Conservation (phyloP, 2,888 invertebrate species). For the Drosophila algonquin region DNA sequence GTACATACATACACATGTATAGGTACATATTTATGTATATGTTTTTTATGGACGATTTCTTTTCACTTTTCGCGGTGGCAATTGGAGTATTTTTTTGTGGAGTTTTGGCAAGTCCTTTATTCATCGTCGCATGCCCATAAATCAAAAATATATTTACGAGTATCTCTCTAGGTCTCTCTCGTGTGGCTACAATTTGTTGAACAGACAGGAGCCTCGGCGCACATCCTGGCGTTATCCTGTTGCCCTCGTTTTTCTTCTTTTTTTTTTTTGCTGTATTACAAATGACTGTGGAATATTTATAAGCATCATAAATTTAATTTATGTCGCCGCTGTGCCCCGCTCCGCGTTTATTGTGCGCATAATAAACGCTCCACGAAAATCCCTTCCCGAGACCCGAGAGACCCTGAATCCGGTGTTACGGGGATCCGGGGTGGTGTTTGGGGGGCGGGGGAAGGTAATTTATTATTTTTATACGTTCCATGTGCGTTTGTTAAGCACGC, state of each 20-base stretch:
- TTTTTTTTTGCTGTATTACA: conserved; percentile 71
- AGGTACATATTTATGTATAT: not conserved
- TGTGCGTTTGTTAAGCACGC: conserved; percentile 54
- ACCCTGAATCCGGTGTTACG: conserved; percentile 46
- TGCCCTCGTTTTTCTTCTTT: conserved; percentile 52
- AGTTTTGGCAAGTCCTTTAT: conserved; percentile 38
- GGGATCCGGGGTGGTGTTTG: conserved; percentile 24
- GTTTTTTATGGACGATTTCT: conserved; percentile 40
- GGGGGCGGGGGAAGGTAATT: conserved; percentile 53
- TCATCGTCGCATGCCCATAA: conserved; percentile 60
- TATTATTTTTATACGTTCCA: conserved; percentile 75
- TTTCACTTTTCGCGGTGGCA: conserved; percentile 50
- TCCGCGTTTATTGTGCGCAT: conserved; percentile 80
- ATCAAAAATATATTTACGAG: conserved; percentile 55
- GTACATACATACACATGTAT: not conserved
- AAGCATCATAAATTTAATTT: conserved; percentile 79
- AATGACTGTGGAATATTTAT: conserved; percentile 82
- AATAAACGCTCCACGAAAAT: conserved; percentile 69
- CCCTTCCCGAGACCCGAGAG: conserved; percentile 70
- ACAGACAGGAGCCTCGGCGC: conserved; percentile 68
- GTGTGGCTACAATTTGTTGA: conserved; percentile 66
- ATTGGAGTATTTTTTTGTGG: conserved; percentile 31
- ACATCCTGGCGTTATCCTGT: conserved; percentile 77
- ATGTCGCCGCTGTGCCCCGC: conserved; percentile 53
- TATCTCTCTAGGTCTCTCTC: conserved; percentile 46